Percentiles rank a stretch among this genome's conserved stretches.
phyloP scores from a whole-genome alignment of 2,797 vertebrate species.

The Coluber constrictor region DNA sequence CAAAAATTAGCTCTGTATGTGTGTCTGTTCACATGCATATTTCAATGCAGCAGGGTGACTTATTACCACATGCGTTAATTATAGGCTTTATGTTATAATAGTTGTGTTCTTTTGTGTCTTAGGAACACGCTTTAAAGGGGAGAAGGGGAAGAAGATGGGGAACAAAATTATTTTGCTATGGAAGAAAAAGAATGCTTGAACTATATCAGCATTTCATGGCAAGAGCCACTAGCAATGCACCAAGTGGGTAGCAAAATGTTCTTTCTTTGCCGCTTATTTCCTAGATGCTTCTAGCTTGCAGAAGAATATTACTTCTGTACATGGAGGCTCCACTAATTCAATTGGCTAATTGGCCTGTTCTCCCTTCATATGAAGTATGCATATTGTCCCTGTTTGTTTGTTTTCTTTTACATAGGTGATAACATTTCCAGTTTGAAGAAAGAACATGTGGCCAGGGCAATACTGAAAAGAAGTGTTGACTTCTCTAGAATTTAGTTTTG shows the following conservation, averaged over 20 bases:
- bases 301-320: background rate
- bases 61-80: conserved; percentile 22
- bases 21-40: background rate
- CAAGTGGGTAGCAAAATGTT: background rate
- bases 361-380: background rate
- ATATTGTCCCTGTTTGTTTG: background rate
- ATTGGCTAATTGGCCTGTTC: background rate
- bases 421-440: background rate
- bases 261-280: background rate
- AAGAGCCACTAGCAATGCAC: background rate
- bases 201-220: background rate
- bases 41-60: conserved; percentile 23
- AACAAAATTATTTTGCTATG: no score
- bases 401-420: background rate
- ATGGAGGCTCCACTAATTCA: background rate
- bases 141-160: background rate
- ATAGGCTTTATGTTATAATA: conserved; percentile 3
- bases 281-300: background rate
- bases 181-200: no score
- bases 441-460: background rate
- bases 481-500: background rate
- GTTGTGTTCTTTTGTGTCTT: background rate
- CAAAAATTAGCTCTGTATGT: background rate
- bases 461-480: background rate
- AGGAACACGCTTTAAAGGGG: background rate